Conservation (phyloP, 1,140 invertebrate genomes). For the Thaumatotibia leucotreta region DNA sequence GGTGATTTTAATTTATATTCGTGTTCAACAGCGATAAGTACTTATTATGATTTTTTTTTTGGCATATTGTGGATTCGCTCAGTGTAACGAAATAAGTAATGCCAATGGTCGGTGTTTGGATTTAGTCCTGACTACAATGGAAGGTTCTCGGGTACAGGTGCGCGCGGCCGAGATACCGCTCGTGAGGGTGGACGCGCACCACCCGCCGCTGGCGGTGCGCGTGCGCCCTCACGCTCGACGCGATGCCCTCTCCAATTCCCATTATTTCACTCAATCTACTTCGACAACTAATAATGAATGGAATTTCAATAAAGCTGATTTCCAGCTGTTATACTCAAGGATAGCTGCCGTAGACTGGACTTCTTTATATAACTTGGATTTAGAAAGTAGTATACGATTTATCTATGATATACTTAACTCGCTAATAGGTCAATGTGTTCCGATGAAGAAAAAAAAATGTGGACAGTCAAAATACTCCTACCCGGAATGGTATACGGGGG, state of each 20-base stretch:
- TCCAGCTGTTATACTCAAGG: not conserved
- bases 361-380: not conserved
- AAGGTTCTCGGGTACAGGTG: not conserved
- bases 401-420: too few species aligned
- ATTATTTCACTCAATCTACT: not conserved
- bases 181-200: not conserved
- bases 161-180: not conserved
- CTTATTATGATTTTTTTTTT: not conserved
- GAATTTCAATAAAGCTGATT: not conserved
- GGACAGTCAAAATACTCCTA: too few species aligned
- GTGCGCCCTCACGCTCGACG: not conserved
- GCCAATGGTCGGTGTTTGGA: not conserved
- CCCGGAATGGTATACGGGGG: too few species aligned
- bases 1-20: constrained; percentile 1
- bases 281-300: not conserved
- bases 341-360: not conserved
- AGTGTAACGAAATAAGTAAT: not conserved
- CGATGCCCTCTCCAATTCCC: not conserved
- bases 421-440: too few species aligned
- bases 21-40: not conserved
- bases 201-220: not conserved
- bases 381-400: not conserved
- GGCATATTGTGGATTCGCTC: not conserved
- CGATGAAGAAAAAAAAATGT: too few species aligned
- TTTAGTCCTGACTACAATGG: not conserved